A percentile compares a stretch with the other conserved stretches of the same genome.
These are phyloP conservation scores for Grantiella picta DNA, from an alignment of 2,113 vertebrate species.

Conservation along the genomic window DNA sequence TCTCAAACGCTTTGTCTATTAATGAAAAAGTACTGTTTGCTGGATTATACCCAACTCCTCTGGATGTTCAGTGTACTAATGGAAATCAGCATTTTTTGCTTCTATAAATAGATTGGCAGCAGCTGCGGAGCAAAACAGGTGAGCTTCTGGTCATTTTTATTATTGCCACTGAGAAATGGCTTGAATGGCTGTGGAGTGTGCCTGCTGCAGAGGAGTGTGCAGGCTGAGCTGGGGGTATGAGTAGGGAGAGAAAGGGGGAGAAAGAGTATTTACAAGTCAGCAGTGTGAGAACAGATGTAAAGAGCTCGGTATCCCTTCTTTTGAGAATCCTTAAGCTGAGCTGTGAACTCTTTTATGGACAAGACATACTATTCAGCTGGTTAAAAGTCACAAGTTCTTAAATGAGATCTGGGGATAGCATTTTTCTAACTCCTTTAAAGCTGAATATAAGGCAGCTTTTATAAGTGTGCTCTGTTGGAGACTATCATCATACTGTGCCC, in stretches of 20 bases:
- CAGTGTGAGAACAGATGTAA: background rate
- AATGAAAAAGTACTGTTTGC: background rate
- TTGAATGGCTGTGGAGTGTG: background rate
- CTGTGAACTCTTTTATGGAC: background rate
- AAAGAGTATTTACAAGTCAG: background rate
- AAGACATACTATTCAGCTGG: background rate
- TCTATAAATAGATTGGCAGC: slow-evolving; percentile 6
- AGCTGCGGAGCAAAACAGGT: background rate
- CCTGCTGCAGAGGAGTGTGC: background rate
- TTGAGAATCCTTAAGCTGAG: background rate
- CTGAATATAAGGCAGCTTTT: background rate
- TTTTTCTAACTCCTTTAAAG: background rate
- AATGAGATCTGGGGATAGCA: background rate
- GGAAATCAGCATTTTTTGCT: slow-evolving; percentile 33
- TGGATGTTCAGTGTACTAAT: background rate
- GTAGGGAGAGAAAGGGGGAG: background rate
- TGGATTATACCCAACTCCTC: background rate
- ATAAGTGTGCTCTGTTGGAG: background rate
- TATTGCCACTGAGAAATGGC: background rate
- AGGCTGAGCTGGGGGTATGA: background rate
- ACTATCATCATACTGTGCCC: background rate
- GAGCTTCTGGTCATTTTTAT: slow-evolving; percentile 13
- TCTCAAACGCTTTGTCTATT: background rate
- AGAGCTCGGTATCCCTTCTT: background rate
- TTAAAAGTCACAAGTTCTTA: background rate